These are phyloP conservation scores for Cochlearius cochlearius DNA, from an alignment of 2,113 vertebrate species.

Conservation along the genomic window DNA sequence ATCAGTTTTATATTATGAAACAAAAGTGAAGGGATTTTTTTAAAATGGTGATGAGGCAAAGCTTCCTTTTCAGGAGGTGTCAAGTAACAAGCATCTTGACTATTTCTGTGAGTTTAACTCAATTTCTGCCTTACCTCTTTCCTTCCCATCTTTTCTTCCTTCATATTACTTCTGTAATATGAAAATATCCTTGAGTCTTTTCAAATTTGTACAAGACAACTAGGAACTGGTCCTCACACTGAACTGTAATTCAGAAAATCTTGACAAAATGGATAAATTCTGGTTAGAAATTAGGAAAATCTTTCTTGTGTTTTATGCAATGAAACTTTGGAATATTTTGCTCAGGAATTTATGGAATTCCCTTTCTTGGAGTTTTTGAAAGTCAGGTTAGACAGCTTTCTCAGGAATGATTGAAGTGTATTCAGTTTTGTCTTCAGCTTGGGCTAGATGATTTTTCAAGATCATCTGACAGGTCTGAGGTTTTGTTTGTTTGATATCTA, in stretches of 20 bases:
- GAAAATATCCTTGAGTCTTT: neutral
- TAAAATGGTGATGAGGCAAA: neutral
- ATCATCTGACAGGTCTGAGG: neutral
- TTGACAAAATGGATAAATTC: neutral
- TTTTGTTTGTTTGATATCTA: neutral
- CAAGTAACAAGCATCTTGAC: neutral
- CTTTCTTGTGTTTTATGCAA: fast-evolving
- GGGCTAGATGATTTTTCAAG: neutral
- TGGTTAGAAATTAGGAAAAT: neutral
- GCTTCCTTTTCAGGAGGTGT: neutral
- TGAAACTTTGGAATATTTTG: neutral
- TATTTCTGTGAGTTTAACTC: neutral
- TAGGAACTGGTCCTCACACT: neutral
- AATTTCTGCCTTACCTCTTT: neutral
- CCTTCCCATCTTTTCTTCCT: neutral
- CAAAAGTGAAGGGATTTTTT: neutral
- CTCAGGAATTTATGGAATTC: neutral
- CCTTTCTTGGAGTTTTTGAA: neutral
- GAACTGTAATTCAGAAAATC: neutral
- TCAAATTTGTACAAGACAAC: neutral
- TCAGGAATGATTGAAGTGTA: neutral
- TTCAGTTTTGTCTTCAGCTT: neutral
- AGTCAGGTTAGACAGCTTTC: neutral
- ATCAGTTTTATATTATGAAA: neutral
- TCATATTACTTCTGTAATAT: neutral